Conservation (phyloP, 2,888 invertebrate genomes). For the Melanargia galathea region DNA sequence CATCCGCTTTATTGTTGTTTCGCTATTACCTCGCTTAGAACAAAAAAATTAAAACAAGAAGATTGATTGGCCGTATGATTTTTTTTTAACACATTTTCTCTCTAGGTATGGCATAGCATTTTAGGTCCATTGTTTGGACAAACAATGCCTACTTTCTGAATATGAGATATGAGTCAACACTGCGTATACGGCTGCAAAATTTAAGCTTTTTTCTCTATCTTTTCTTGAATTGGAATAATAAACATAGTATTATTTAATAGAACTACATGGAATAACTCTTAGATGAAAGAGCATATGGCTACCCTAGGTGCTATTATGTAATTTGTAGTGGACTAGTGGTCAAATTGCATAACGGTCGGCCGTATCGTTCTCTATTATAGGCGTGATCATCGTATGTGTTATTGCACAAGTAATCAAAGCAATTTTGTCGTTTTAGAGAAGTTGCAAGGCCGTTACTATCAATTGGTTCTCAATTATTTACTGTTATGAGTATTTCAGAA, state of each 20-base stretch:
- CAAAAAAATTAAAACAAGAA: too few relatives aligned
- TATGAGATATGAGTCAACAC: neutral
- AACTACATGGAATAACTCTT: neutral
- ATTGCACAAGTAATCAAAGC: slow-evolving; percentile 12
- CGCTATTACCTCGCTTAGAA: too few relatives aligned
- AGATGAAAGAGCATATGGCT: neutral
- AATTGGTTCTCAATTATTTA: neutral
- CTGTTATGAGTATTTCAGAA: neutral
- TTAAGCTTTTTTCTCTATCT: too few relatives aligned
- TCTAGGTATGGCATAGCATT: too few relatives aligned
- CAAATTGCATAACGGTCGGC: slow-evolving; percentile 23
- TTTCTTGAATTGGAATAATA: neutral
- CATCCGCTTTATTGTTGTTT: too few relatives aligned
- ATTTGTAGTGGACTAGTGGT: slow-evolving; percentile 15
- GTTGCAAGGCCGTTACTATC: neutral
- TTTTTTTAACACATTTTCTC: too few relatives aligned
- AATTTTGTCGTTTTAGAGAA: neutral
- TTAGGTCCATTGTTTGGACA: too few relatives aligned
- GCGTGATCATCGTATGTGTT: slow-evolving; percentile 8
- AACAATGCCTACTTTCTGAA: neutral
- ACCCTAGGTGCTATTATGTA: slow-evolving; percentile 21
- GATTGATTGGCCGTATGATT: too few relatives aligned
- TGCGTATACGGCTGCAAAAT: too few relatives aligned
- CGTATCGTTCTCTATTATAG: slow-evolving; percentile 15
- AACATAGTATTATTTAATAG: neutral